Evolutionary conservation across 2,797 vertebrate species (phyloP).

Genomic region (Tokudaia muenninki): DNA sequence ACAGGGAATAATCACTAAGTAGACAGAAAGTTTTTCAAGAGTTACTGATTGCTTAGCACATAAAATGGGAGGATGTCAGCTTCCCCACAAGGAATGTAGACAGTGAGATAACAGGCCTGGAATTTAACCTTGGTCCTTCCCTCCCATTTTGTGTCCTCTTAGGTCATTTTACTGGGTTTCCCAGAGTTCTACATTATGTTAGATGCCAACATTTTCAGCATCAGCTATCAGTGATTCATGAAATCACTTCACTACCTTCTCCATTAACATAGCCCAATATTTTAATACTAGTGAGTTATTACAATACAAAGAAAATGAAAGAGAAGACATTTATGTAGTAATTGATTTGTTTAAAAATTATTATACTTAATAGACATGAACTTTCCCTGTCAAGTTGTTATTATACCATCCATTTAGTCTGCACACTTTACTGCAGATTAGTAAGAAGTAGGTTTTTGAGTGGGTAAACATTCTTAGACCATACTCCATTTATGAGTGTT

Average conservation of each 20-base stretch:
- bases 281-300: background rate
- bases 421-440: background rate
- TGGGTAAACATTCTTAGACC: background rate
- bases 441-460: background rate
- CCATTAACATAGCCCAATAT: background rate
- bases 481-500: background rate
- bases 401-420: background rate
- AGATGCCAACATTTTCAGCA: constrained; percentile 23
- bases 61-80: background rate
- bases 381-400: background rate
- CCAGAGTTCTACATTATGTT: background rate
- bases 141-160: background rate
- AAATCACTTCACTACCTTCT: background rate
- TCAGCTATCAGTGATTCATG: background rate
- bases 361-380: background rate
- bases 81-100: background rate
- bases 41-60: background rate
- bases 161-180: background rate
- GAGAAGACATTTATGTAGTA: background rate
- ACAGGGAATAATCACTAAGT: background rate
- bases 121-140: background rate
- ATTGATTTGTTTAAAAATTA: background rate
- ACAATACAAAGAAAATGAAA: background rate
- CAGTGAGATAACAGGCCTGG: background rate
- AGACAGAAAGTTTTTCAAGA: background rate